phyloP scores from a whole-genome alignment of 2,888 invertebrate genomes.

The Chaitophorus viminalis region DNA sequence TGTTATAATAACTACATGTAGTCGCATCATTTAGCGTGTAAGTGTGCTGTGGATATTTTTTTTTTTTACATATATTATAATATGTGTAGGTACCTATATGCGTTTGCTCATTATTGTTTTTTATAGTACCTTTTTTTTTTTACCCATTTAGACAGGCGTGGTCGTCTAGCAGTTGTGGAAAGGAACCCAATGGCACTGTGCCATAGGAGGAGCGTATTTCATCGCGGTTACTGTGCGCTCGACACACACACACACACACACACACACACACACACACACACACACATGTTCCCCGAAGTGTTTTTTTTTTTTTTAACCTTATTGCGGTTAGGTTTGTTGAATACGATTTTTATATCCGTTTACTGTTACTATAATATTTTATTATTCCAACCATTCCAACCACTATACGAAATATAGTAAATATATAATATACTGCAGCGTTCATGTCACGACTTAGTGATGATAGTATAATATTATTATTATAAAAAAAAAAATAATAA shows the following conservation, averaged over 20 bases:
- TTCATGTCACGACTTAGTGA: no score
- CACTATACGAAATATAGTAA: no score
- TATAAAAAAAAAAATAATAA: no score
- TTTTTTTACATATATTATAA: neutral
- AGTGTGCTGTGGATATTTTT: neutral
- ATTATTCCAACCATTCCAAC: no score
- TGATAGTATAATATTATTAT: no score
- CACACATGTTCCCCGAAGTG: no score
- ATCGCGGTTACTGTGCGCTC: conserved; percentile 29
- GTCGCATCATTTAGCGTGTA: neutral
- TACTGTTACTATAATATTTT: no score
- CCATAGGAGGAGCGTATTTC: conserved; percentile 59
- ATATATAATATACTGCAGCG: no score
- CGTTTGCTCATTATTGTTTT: conserved; percentile 1
- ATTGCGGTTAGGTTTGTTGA: no score
- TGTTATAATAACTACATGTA: neutral
- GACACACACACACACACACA: neutral
- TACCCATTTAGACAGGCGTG: conserved; percentile 47
- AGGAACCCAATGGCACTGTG: conserved; percentile 50
- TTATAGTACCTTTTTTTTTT: neutral
- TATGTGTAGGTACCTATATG: neutral
- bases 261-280: neutral
- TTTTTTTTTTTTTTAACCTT: no score
- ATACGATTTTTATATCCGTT: no score
- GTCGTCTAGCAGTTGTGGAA: conserved; percentile 9